A percentile compares a stretch with the other conserved stretches of the same genome.
phyloP scores from a whole-genome alignment of 2,797 vertebrate genomes.

The Acrocephalus scirpaceus region DNA sequence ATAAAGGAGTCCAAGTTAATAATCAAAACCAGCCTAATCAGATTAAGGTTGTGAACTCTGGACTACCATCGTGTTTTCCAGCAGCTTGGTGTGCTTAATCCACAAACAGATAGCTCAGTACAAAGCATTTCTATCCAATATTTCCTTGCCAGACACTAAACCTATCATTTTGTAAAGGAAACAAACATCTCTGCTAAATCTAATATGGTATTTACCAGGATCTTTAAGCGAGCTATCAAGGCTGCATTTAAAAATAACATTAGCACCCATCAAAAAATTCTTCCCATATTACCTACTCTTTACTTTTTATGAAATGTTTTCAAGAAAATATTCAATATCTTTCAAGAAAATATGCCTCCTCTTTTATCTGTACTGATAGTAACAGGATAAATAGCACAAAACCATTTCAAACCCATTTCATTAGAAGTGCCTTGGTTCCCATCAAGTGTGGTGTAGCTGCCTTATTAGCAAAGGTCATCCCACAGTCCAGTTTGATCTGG shows the following conservation, averaged over 20 bases:
- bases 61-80: conserved; percentile 33
- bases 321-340: neutral
- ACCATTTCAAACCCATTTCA: conserved; percentile 20
- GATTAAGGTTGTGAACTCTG: conserved; percentile 68
- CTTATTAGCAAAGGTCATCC: conserved; percentile 63
- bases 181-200: conserved; percentile 23
- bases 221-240: neutral
- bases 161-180: conserved; percentile 49
- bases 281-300: neutral
- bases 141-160: conserved; percentile 54
- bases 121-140: conserved; percentile 47
- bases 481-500: conserved; percentile 31
- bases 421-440: neutral
- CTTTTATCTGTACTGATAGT: neutral
- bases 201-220: conserved; percentile 23
- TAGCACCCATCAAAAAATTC: neutral
- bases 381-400: neutral
- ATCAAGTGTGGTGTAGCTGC: neutral
- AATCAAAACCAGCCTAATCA: conserved; percentile 63
- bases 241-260: neutral
- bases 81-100: conserved; percentile 56
- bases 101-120: conserved; percentile 34
- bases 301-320: neutral
- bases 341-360: neutral
- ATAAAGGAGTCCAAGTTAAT: conserved; percentile 61